Base-by-base conservation (phyloP, 1,140 invertebrate species). In the Tenebrio molitor region DNA sequence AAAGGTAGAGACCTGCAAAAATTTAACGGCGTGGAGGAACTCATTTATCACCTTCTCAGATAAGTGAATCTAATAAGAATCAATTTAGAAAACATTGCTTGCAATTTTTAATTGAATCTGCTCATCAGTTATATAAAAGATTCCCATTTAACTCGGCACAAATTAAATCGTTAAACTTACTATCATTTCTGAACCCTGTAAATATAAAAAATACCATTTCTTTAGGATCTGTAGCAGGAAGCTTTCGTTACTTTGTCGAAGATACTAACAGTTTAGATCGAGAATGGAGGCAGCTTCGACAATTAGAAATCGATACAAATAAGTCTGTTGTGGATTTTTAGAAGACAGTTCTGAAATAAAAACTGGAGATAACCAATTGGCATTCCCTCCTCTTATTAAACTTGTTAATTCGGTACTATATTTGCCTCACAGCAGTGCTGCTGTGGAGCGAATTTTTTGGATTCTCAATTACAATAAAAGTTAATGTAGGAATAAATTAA, bases 401-500 rank as follows among this genome's bases (percentile, higher is more conserved):
- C 10, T 33, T 4, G 29, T 33, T 33, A 10, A n/a, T n/a, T 10
- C 4, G 29, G 29, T 33, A 33, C 10, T 33, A 5, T 33, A 5
- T 33, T 33, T 33, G 29, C 29, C 29, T 33, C 29, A 33, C 29
- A 33, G 29, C 10, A 33, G 29, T 10, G 29, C 29, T 5, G 29
- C 29, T 33, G 29, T 33, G 4, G 29, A 41, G 36, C 5, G 36
- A 41, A 7, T 41, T 41, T 41, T 41, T 7, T 41, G 7, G 12
- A 7, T 3, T 3, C n/a, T 41, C n/a, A 41, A 14, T 41, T 10
- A 10, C 12, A 41, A 10, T 41, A 41, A 41, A 41, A 41, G 2
- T 41, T 10, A 41, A 41, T 8, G 12, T 41, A 6, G 36, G 12
- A 41, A 41, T 41, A 41, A 12, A 41, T 14, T 71, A 8, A 76